These are phyloP conservation scores for Calcarius lapponicus DNA, from an alignment of 2,797 vertebrate genomes.

Conservation along the genomic window DNA sequence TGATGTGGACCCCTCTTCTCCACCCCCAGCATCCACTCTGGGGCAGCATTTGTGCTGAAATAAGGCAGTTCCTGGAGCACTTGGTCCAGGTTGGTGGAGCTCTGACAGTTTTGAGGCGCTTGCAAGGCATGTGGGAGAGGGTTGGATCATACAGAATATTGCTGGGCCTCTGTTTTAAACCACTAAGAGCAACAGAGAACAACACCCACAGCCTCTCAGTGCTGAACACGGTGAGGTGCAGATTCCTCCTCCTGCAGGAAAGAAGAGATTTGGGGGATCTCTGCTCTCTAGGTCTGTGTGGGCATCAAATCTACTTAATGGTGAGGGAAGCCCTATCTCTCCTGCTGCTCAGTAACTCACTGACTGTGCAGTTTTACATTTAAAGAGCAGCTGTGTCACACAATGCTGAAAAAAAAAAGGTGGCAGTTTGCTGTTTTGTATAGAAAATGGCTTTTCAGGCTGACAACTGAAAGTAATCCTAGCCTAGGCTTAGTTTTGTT, in stretches of 20 bases:
- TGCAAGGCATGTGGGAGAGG: neutral
- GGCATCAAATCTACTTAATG: neutral
- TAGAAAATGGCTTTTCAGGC: constrained; percentile 63
- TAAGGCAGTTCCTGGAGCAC: neutral
- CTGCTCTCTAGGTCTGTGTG: neutral
- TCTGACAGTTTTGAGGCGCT: neutral
- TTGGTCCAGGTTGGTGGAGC: neutral
- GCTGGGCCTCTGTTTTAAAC: neutral
- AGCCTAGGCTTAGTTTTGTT: constrained; percentile 59
- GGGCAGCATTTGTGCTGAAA: neutral
- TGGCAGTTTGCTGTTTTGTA: constrained; percentile 59
- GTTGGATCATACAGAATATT: neutral
- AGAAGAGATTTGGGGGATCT: neutral
- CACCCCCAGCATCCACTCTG: neutral
- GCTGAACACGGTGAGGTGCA: neutral
- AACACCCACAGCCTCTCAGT: neutral
- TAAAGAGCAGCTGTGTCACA: constrained; percentile 2
- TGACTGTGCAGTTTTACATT: constrained; percentile 54
- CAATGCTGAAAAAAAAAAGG: constrained; percentile 25
- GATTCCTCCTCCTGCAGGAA: neutral
- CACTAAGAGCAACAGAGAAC: neutral
- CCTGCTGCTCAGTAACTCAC: constrained; percentile 17
- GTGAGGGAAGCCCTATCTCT: neutral
- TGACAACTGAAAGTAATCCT: constrained; percentile 48
- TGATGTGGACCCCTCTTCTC: neutral